Percentiles rank a stretch among this genome's conserved stretches.
Evolutionary conservation across 2,113 vertebrate species (phyloP).

Genomic region (Uria lomvia): DNA sequence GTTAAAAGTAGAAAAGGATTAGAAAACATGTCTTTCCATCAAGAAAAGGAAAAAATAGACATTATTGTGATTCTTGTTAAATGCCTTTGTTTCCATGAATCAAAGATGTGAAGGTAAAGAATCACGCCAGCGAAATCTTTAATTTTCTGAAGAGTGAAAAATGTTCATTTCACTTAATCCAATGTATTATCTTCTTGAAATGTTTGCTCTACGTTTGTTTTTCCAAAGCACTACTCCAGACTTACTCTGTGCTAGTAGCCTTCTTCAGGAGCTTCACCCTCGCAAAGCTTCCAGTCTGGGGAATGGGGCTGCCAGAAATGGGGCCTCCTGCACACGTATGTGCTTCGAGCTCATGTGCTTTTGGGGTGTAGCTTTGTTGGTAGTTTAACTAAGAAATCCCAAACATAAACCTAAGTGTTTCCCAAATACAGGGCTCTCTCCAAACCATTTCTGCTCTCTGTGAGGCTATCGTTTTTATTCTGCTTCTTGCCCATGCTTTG

Average conservation of each 20-base stretch:
- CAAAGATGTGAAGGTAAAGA: neutral
- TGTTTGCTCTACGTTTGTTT: neutral
- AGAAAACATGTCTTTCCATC: neutral
- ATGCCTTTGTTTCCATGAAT: neutral
- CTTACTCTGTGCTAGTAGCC: neutral
- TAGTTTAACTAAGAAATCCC: neutral
- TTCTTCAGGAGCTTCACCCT: neutral
- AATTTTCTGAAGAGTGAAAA: neutral
- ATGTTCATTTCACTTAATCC: neutral
- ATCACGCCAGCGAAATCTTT: neutral
- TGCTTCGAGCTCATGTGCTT: neutral
- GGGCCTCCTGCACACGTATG: fast-evolving
- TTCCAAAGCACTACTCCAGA: neutral
- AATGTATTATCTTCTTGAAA: neutral
- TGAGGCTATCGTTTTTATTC: neutral
- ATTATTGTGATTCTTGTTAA: neutral
- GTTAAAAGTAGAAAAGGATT: neutral
- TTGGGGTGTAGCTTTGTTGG: neutral
- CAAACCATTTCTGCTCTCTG: neutral
- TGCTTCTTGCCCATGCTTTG: neutral
- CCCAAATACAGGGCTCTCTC: neutral
- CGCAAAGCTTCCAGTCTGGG: neutral
- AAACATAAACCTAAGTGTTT: neutral
- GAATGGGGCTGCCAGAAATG: neutral
- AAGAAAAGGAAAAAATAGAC: neutral